phyloP scores from a whole-genome alignment of 2,888 invertebrate species.

The Plebejus argus region DNA sequence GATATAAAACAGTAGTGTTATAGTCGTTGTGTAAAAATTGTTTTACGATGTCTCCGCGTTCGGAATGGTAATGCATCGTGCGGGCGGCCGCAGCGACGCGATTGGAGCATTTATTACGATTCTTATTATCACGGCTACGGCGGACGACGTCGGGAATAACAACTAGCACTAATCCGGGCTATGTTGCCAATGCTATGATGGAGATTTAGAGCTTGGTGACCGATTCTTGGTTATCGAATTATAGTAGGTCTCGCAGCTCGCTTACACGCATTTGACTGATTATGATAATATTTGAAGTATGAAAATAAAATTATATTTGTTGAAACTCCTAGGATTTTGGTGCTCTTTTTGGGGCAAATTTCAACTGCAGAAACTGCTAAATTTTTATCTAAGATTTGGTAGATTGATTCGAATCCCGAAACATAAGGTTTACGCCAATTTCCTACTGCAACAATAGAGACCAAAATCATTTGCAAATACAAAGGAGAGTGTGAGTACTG shows the following conservation, averaged over 20 bases:
- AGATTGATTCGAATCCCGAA: background rate
- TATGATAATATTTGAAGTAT: too few relatives aligned
- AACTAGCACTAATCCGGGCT: constrained; percentile 55
- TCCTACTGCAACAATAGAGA: background rate
- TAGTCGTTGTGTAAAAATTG: constrained; percentile 60
- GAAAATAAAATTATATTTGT: too few relatives aligned
- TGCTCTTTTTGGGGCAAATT: too few relatives aligned
- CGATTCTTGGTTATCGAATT: background rate
- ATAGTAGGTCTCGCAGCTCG: background rate
- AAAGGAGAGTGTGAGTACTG: background rate
- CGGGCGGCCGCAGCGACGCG: constrained; percentile 75
- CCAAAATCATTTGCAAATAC: background rate
- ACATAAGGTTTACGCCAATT: background rate
- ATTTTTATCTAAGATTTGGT: background rate
- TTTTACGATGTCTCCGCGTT: constrained; percentile 69
- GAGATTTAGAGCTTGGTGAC: background rate
- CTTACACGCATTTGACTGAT: too few relatives aligned
- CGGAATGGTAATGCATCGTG: constrained; percentile 69
- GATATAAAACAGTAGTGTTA: constrained; percentile 57
- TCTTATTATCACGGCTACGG: constrained; percentile 75
- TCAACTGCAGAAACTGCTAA: too few relatives aligned
- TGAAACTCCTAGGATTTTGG: too few relatives aligned
- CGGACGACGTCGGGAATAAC: constrained; percentile 68
- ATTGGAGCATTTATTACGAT: constrained; percentile 80
- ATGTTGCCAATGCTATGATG: constrained; percentile 32